Conservation (phyloP, 2,888 invertebrate genomes). For the Amblyjoppa fuscipennis region DNA sequence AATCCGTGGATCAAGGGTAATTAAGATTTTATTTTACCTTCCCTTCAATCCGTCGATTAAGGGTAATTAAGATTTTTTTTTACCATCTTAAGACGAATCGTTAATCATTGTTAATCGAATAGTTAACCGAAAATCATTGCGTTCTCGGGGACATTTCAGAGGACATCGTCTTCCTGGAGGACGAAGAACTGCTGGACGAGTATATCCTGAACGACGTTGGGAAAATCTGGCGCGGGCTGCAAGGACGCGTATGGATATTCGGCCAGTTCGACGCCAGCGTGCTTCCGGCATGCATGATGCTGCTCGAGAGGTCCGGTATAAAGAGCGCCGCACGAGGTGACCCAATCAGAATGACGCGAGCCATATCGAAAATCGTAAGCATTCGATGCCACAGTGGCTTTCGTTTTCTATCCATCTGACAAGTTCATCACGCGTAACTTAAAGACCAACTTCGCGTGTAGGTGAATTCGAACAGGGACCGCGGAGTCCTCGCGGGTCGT, state of each 20-base stretch:
- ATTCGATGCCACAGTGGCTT: not conserved
- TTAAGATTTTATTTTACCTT: not conserved
- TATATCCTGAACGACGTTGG: constrained; percentile 94
- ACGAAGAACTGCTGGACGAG: constrained; percentile 90
- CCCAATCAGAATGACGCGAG: constrained; percentile 89
- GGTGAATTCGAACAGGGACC: constrained; percentile 91
- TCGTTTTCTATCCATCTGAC: no score
- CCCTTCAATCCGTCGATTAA: constrained; percentile 89
- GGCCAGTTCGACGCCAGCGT: constrained; percentile 92
- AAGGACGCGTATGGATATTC: constrained; percentile 93
- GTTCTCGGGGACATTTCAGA: constrained; percentile 85
- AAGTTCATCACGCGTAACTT: not conserved
- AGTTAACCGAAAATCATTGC: not conserved
- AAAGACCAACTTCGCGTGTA: constrained; percentile 67
- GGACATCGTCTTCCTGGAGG: constrained; percentile 92
- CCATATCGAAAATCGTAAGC: constrained; percentile 90
- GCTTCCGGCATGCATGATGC: constrained; percentile 90
- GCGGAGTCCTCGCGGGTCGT: constrained; percentile 90
- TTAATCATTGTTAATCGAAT: not conserved
- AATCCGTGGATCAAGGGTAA: constrained; percentile 94
- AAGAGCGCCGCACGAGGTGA: constrained; percentile 87
- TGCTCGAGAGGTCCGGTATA: constrained; percentile 89
- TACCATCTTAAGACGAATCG: not conserved
- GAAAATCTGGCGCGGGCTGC: constrained; percentile 93
- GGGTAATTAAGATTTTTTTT: constrained; percentile 86